phyloP scores from a whole-genome alignment of 1,140 invertebrate species.

The Drosophila nigromelanica region DNA sequence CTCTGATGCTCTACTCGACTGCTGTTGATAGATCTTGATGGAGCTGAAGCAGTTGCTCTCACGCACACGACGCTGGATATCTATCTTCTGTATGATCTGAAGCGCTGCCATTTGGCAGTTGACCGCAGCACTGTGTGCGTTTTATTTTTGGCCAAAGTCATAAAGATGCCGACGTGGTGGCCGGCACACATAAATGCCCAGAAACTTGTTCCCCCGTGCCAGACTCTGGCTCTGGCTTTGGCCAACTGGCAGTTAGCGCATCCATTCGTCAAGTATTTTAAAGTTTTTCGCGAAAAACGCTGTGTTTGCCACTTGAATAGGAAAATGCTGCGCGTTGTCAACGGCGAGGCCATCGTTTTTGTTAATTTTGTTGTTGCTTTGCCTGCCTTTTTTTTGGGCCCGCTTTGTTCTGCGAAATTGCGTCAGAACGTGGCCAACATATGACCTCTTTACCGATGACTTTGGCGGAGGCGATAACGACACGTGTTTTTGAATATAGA shows the following conservation, averaged over 20 bases:
- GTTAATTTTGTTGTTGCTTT: conserved; percentile 16
- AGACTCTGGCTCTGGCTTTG: conserved; percentile 29
- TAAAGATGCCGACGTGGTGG: conserved; percentile 53
- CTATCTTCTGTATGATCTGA: conserved; percentile 62
- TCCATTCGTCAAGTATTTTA: conserved; percentile 75
- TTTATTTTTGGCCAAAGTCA: conserved; percentile 81
- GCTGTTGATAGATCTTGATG: conserved; percentile 40
- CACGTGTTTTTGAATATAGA: conserved; percentile 45
- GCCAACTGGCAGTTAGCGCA: conserved; percentile 70
- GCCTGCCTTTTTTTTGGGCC: conserved; percentile 10
- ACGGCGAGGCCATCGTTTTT: conserved; percentile 27
- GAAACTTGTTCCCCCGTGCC: conserved; percentile 67
- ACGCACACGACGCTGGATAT: conserved; percentile 61
- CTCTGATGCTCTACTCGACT: conserved; percentile 1
- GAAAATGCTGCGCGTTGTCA: conserved; percentile 62
- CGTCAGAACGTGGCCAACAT: conserved; percentile 72
- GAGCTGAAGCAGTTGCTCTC: conserved; percentile 41
- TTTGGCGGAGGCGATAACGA: conserved; percentile 42
- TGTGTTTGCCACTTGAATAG: conserved; percentile 59
- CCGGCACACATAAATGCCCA: conserved; percentile 65
- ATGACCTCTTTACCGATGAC: conserved; percentile 54
- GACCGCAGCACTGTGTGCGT: conserved; percentile 72
- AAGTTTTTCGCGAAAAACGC: conserved; percentile 74
- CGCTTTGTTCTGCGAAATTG: conserved; percentile 39
- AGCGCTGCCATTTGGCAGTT: conserved; percentile 42